phyloP scores from a whole-genome alignment of 2,888 invertebrate species.

The Oscheius sp. region DNA sequence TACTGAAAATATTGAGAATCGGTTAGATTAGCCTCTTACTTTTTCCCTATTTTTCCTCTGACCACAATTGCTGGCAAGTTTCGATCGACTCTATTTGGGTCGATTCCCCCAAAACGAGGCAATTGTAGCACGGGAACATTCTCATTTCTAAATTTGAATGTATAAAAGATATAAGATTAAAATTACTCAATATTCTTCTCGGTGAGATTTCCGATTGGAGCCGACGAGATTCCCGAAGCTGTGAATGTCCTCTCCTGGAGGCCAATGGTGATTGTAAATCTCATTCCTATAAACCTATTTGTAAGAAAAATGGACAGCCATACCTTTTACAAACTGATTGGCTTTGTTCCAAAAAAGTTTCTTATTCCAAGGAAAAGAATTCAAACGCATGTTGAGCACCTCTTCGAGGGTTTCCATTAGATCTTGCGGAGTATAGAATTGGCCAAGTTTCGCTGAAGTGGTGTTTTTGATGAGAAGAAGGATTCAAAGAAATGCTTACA shows the following conservation, averaged over 20 bases:
- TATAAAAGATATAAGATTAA: not conserved
- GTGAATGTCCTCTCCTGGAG: not conserved
- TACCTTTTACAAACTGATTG: conserved; percentile 8
- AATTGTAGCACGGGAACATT: not conserved
- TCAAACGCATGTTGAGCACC: not conserved
- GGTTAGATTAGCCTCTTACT: not conserved
- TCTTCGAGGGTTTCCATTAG: not conserved
- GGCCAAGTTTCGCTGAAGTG: conserved; percentile 30
- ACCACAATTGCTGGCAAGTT: conserved; percentile 26
- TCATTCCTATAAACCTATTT: too few relatives aligned
- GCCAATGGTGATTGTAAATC: too few relatives aligned
- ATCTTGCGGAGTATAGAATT: conserved; percentile 25
- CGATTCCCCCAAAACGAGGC: not conserved
- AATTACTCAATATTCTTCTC: not conserved
- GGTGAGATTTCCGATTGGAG: conserved; percentile 4
- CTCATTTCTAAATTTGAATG: not conserved
- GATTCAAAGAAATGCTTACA: not conserved
- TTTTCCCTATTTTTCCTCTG: conserved; percentile 2
- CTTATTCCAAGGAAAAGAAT: too few relatives aligned
- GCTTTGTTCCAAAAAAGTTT: not conserved
- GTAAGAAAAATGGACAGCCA: too few relatives aligned
- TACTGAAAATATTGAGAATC: too few relatives aligned
- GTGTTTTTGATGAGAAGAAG: not conserved
- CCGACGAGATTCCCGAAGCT: conserved; percentile 9
- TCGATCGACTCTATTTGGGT: not conserved